phyloP scores from a whole-genome alignment of 2,797 vertebrate species.

The Takifugu ocellatus region DNA sequence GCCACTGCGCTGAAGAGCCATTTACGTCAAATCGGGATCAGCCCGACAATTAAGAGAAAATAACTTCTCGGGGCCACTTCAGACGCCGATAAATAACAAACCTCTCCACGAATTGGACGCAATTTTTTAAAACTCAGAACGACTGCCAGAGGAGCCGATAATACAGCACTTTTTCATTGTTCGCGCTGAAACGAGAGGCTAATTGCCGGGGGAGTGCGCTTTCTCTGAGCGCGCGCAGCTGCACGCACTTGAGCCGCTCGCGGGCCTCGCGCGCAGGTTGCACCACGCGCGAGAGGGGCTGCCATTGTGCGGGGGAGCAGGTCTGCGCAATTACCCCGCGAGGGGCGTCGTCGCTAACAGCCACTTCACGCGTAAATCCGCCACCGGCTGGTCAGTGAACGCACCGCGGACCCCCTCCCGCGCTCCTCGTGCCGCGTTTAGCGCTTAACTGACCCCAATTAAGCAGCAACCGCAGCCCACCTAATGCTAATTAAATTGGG shows the following conservation, averaged over 20 bases:
- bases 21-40: conserved; percentile 74
- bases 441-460: conserved; percentile 45
- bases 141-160: conserved; percentile 84
- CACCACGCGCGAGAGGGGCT: conserved; percentile 84
- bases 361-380: conserved; percentile 81
- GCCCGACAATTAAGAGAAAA: conserved; percentile 75
- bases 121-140: conserved; percentile 46
- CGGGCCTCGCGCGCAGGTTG: conserved; percentile 79
- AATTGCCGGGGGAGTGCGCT: conserved; percentile 92
- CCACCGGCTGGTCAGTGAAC: conserved; percentile 83
- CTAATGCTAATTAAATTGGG: conserved; percentile 86
- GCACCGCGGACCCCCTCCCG: conserved; percentile 47
- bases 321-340: conserved; percentile 91
- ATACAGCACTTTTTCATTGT: conserved; percentile 85
- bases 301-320: conserved; percentile 87
- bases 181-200: conserved; percentile 88
- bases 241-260: conserved; percentile 92
- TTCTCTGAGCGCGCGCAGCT: conserved; percentile 92
- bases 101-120: conserved; percentile 48
- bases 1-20: conserved; percentile 57
- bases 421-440: neutral
- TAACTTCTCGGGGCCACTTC: conserved; percentile 74
- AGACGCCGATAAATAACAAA: conserved; percentile 73
- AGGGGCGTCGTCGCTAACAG: conserved; percentile 85
- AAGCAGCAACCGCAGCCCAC: conserved; percentile 39